Percentiles rank a stretch among this genome's conserved stretches.
Conservation (phyloP, 2,113 vertebrate species). For the Scomber scombrus region DNA sequence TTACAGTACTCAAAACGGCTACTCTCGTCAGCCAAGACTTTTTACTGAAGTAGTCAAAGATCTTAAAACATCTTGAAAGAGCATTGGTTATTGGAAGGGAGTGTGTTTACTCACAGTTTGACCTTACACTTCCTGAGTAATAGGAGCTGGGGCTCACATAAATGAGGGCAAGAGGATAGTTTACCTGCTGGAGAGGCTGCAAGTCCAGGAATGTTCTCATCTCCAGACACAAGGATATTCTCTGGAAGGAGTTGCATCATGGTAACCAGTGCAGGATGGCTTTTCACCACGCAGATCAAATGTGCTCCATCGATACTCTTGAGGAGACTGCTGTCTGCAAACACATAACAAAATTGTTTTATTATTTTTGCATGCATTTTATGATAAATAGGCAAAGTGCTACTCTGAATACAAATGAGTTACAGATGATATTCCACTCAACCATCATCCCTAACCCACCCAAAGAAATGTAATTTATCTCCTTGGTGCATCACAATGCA, state of each 20-base stretch:
- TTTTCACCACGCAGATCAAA: slow-evolving; percentile 85
- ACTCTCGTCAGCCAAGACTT: neutral
- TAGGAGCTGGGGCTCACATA: neutral
- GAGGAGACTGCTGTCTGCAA: slow-evolving; percentile 88
- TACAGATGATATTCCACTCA: slow-evolving; percentile 13
- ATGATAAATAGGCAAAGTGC: slow-evolving; percentile 29
- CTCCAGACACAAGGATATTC: slow-evolving; percentile 89
- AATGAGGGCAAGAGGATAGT: no score
- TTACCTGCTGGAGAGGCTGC: slow-evolving; percentile 74
- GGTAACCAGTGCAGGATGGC: slow-evolving; percentile 81
- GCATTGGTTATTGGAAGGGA: no score
- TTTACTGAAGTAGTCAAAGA: neutral
- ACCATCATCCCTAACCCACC: slow-evolving; percentile 4
- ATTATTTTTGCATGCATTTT: slow-evolving; percentile 28
- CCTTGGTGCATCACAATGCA: slow-evolving; percentile 24
- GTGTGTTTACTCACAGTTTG: neutral
- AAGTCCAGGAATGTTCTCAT: slow-evolving; percentile 88
- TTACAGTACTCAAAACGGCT: neutral
- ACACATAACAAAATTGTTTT: slow-evolving; percentile 34
- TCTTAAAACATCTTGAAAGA: neutral
- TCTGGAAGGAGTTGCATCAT: slow-evolving; percentile 90
- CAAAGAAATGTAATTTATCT: slow-evolving; percentile 48
- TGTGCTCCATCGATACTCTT: slow-evolving; percentile 84
- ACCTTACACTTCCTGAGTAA: neutral
- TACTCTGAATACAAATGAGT: slow-evolving; percentile 28